Evolutionary conservation across 2,113 vertebrate genomes (phyloP).

Genomic region (Sterrhoptilus dennistouni): DNA sequence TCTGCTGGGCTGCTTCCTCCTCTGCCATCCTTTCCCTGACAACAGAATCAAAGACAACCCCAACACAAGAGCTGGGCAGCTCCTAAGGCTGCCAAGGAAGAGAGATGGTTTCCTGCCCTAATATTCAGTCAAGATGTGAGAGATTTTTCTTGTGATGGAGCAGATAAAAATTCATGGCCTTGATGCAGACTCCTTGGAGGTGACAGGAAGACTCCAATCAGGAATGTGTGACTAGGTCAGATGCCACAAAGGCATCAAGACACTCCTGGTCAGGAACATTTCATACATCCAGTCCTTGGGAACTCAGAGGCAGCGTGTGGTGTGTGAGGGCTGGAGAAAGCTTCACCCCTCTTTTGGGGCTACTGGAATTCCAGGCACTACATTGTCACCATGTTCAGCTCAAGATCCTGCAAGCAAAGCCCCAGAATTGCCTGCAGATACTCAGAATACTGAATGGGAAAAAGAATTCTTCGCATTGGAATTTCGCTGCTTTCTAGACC

Average conservation of each 20-base stretch:
- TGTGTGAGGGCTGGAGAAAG: background rate
- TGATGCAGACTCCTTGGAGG: background rate
- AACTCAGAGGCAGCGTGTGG: fast-evolving
- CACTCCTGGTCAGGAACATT: background rate
- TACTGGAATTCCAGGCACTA: background rate
- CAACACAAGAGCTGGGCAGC: background rate
- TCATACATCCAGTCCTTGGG: background rate
- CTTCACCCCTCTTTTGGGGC: background rate
- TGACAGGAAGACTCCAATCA: background rate
- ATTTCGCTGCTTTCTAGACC: background rate
- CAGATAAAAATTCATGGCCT: background rate
- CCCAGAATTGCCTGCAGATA: background rate
- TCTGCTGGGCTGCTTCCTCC: background rate
- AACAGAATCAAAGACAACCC: background rate
- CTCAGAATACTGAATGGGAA: background rate
- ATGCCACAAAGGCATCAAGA: background rate
- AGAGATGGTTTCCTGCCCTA: background rate
- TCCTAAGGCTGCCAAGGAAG: background rate
- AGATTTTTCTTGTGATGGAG: background rate
- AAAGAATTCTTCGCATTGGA: background rate
- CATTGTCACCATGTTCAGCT: background rate
- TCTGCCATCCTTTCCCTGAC: background rate
- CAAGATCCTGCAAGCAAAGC: background rate
- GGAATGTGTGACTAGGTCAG: background rate
- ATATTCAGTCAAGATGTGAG: background rate